Evolutionary conservation across 2,888 invertebrate genomes (phyloP), one percentile per base, ranked within the genome.

Genomic region (Spilarctia lutea): DNA sequence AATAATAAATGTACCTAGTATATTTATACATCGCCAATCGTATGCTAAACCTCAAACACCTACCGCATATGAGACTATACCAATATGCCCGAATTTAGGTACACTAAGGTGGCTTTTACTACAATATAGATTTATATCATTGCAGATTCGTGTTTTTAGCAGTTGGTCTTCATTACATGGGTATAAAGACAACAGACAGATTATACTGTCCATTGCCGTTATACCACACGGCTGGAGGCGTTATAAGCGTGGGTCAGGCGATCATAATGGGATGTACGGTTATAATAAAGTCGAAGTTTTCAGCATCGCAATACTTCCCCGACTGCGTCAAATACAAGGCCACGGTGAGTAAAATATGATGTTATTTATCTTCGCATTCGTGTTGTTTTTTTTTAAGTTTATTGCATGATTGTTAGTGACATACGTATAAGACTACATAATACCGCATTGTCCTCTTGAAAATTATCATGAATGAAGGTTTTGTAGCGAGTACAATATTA

Each of bases 181-280:
- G 96, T 0, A 96, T 99, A 72, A 96, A 92, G 20, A 87, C 91
- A 1, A 94, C 96, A 11, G 99, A 99, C 91, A 96, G 97, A 60
- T 96, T 99, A 84, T 99, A 99, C 92, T 98, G 98, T 33, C 98
- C 99, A 0, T 96, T 99, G 82, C 99, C 99, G 0, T 96, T 99
- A n/a, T 99, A 99, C 93, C 99, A 99, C 91, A 98, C 99, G 0
- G 99, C 99, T 0, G 99, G 99, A 27, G 99, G 99, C 18, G 97
- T 98, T 73, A 97, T 99, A 94, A 97, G 98, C 73, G 96, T 98
- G 68, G 99, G 99, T 0, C 98, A 98, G 90, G 97, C 98, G 71
- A 85, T 98, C 76, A 93, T 97, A 72, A 97, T 96, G 91, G 99
- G 99, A 20, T 97, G 97, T 76, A 98, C 99, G 0, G 97, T 98